A percentile compares a stretch with the other conserved stretches of the same genome.
These are phyloP conservation scores for Crotalus helleri DNA, from an alignment of 2,113 vertebrate genomes.

Conservation along the genomic window DNA sequence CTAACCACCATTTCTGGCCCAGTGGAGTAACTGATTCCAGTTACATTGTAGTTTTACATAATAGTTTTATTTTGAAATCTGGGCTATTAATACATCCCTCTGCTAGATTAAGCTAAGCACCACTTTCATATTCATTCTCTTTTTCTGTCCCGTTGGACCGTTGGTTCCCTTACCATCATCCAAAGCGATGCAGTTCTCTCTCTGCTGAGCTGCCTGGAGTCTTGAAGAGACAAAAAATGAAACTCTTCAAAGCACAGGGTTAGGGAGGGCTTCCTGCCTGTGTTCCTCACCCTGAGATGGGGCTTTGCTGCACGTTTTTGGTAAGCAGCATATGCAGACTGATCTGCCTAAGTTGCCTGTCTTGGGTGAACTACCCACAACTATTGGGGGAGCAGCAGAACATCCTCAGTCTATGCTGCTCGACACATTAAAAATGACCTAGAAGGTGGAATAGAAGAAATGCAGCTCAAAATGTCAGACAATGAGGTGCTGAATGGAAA, in stretches of 20 bases:
- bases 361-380: not conserved
- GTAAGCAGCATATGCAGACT: not conserved
- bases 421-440: not conserved
- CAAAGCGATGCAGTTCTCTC: not conserved
- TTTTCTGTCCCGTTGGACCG: not conserved
- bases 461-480: not conserved
- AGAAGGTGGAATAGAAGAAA: not conserved
- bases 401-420: not conserved
- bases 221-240: not conserved
- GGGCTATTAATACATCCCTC: not conserved
- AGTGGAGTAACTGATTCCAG: not conserved
- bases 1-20: not conserved
- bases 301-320: not conserved
- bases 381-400: not conserved
- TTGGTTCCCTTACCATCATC: conserved; percentile 10
- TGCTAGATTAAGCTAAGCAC: not conserved
- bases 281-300: not conserved
- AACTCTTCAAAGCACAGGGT: not conserved
- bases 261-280: conserved; percentile 1
- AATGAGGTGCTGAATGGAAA: not conserved
- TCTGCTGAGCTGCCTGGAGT: not conserved
- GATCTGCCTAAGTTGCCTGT: not conserved
- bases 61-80: not conserved
- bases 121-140: not conserved
- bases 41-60: not conserved